A percentile compares a stretch with the other conserved stretches of the same genome.
Evolutionary conservation across 1,140 invertebrate genomes (phyloP).

Genomic region (Procambarus clarkii): DNA sequence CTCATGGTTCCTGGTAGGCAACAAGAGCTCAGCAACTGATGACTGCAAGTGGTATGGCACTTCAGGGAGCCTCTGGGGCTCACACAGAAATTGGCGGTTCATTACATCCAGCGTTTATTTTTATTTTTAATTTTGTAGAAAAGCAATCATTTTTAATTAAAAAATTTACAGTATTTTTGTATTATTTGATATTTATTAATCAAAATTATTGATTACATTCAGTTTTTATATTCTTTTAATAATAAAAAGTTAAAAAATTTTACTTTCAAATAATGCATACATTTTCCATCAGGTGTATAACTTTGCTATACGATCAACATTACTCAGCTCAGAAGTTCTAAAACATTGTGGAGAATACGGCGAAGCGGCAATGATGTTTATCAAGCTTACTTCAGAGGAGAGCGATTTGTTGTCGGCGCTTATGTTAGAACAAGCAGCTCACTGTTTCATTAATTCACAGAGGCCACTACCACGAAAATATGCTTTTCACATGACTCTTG

Average conservation of each 20-base stretch:
- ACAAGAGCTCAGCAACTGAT: no score
- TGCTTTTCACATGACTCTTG: slow-evolving; percentile 97
- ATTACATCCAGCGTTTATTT: no score
- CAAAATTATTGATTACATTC: no score
- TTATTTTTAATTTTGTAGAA: no score
- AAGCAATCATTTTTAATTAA: no score
- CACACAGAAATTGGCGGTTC: no score
- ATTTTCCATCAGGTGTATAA: slow-evolving; percentile 65
- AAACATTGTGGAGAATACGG: slow-evolving; percentile 85
- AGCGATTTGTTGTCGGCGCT: slow-evolving; percentile 89
- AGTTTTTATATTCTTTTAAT: neutral
- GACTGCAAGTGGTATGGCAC: no score
- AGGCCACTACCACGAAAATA: slow-evolving; percentile 92
- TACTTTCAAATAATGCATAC: neutral
- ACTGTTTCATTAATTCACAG: slow-evolving; percentile 88
- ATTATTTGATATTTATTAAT: no score
- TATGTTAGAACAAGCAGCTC: slow-evolving; percentile 94
- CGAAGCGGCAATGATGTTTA: slow-evolving; percentile 94
- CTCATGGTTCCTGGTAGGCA: no score
- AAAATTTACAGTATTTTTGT: no score
- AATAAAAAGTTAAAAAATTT: neutral
- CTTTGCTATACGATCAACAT: slow-evolving; percentile 91
- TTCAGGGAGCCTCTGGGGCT: no score
- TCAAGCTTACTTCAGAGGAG: slow-evolving; percentile 96
- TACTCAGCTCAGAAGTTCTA: slow-evolving; percentile 91